Evolutionary conservation across 1,140 invertebrate species (phyloP), one percentile per base, ranked within the genome.

Genomic region (Dermatophagoides farinae): DNA sequence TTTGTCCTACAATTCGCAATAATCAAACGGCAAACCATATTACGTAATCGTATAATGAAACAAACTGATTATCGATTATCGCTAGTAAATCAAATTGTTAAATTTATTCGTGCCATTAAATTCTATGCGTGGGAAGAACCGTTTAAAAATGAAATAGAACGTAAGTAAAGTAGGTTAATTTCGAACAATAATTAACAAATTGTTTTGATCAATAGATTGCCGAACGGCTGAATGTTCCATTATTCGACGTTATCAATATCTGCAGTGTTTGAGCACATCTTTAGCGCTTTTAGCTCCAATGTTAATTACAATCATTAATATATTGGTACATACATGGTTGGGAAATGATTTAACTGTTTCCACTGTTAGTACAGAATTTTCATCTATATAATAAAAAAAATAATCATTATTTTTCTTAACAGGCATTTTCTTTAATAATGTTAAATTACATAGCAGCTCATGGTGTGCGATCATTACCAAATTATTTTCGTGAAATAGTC

Each of bases 111-210:
- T 47, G 12, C 65, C 9, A 84, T 92, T 62, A 91, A 92, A 77
- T 85, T 90, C 80, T 87, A 88, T 72, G 82, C 82, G 0, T 91
- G 87, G 87, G 88, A 90, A 70, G 79, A 83, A 66, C 77, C 81
- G 43, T 88, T 90, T 69, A 75, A 78, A 47, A 71, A 75, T n/a
- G 25, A 46, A 37, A 60, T 60, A 6, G 1, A 49, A 11, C 12
- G 58, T 60, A 47, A 60, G 46, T 60, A 4, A 20, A 22, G 9
- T 37, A n/a, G 6, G 20, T 53, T 53, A n/a, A 38, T 16, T 53
- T 53, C 25, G 9, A 37, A 37, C 25, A 9, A 37, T 9, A 53
- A 38, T 38, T 25, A 6, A 53, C 10, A n/a, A n/a, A 31, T 31
- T 31, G 31, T n/a, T n/a, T n/a, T n/a, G n/a, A n/a, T n/a, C n/a